Base-by-base conservation (phyloP, 2,113 vertebrate species). In the Nestor notabilis region DNA sequence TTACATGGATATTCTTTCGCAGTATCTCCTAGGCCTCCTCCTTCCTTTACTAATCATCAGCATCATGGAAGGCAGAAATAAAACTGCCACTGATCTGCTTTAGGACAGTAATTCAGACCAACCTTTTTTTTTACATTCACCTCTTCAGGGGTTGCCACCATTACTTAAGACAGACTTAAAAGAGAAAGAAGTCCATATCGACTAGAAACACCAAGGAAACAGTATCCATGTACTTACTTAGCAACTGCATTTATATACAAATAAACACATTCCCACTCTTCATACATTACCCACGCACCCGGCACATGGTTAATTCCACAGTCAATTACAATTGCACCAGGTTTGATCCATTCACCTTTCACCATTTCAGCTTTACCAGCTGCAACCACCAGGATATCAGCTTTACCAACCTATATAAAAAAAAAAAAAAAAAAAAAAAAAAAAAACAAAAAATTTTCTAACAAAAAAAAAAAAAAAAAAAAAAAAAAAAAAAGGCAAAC, bases 321-420 rank as follows among this genome's bases (percentile, higher is more conserved):
- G 97, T 99, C 99, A 29, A 99, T 99, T 91, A 99, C 99, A 5
- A 99, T 91, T 1, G 99, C 99, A 53, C 99, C 99, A 19, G 99
- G 98, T 96, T 99, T 99, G 95, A 99, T 98, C 99, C 99, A 99
- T 66, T 99, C 99, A 53, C 99, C 99, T 96, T 98, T 99, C 31
- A 99, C 99, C 98, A 99, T 99, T 97, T 99, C 99, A 33, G 99
- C 98, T 98, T 98, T 99, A 52, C 99, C 99, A 49, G 99, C 98
- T 66, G 99, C 99, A 49, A 99, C 99, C 79, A 99, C 99, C 95
- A 99, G 91, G 91, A 99, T 99, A 97, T 99, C 99, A 65, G 99
- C 99, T 97, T 98, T 98, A 83, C 98, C 97, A 49, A 99, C 97
- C 98, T 99, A 91, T 1, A 63, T 33, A 64, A 88, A 63, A 61